A percentile compares a stretch with the other conserved stretches of the same genome.
phyloP scores from a whole-genome alignment of 2,113 vertebrate species.

The Panurus biarmicus region DNA sequence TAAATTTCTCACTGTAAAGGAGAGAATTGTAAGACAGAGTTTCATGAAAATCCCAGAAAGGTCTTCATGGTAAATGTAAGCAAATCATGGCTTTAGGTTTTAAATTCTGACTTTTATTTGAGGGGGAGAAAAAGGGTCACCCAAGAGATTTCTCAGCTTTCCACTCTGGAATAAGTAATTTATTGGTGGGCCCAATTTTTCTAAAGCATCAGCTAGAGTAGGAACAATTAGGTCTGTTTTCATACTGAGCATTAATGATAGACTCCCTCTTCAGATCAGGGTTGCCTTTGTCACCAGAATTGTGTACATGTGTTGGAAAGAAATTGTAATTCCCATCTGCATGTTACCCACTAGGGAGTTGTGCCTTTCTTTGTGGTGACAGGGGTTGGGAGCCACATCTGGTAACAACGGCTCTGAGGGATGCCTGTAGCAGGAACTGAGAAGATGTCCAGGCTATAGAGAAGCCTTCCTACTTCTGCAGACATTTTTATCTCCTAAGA shows the following conservation, averaged over 20 bases:
- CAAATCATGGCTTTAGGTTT: not conserved
- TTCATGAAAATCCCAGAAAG: not conserved
- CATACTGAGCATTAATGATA: not conserved
- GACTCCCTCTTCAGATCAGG: not conserved
- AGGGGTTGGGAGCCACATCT: fast-evolving
- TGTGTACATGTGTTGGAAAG: not conserved
- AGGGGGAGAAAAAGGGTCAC: fast-evolving
- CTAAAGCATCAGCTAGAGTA: not conserved
- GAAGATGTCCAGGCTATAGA: not conserved
- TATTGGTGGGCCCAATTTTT: not conserved
- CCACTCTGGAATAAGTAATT: not conserved
- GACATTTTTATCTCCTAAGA: not conserved
- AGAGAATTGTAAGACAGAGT: not conserved
- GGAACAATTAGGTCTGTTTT: not conserved
- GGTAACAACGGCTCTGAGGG: not conserved
- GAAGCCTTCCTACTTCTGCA: not conserved
- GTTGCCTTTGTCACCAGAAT: not conserved
- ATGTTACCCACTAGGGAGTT: not conserved
- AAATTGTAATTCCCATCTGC: not conserved
- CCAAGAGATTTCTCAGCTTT: not conserved
- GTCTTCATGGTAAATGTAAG: not conserved
- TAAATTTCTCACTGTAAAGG: not conserved
- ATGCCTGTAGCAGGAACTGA: not conserved
- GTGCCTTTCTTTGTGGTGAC: not conserved
- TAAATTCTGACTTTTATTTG: not conserved